Percentiles rank a stretch among this genome's conserved stretches.
Evolutionary conservation across 2,888 invertebrate genomes (phyloP).

Genomic region (Drosophila sordidula): DNA sequence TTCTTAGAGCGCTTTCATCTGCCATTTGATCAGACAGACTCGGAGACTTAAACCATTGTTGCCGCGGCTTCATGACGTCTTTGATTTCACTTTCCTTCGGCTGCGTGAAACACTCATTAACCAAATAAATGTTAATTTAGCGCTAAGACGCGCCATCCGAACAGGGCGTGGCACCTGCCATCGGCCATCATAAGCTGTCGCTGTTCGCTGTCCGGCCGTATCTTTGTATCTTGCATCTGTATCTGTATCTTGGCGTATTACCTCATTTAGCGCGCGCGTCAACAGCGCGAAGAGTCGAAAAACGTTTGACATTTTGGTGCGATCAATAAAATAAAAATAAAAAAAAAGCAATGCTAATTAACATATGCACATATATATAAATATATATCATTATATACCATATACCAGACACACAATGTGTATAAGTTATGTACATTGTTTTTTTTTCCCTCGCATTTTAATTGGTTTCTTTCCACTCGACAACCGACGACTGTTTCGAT

Average conservation of each 20-base stretch:
- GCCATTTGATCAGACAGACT: too few relatives aligned
- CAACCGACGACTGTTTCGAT: constrained; percentile 63
- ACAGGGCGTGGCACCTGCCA: constrained; percentile 54
- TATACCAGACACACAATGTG: constrained; percentile 23
- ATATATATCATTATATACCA: constrained; percentile 47
- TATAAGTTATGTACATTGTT: constrained; percentile 20
- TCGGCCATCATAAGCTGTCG: constrained; percentile 1
- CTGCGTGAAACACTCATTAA: constrained; percentile 56
- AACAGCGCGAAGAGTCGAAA: constrained; percentile 56
- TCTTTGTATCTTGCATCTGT: constrained; percentile 11
- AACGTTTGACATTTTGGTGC: constrained; percentile 80
- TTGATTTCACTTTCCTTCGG: constrained; percentile 57
- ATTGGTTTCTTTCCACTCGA: constrained; percentile 77
- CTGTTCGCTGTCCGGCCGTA: constrained; percentile 2
- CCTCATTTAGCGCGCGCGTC: constrained; percentile 66
- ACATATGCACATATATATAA: constrained; percentile 61
- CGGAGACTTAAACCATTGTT: too few relatives aligned
- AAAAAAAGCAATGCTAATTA: constrained; percentile 74
- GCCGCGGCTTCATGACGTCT: constrained; percentile 34
- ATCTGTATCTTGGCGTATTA: constrained; percentile 57
- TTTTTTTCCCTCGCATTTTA: constrained; percentile 62
- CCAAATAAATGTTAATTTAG: constrained; percentile 60
- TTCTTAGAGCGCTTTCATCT: too few relatives aligned
- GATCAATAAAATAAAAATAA: constrained; percentile 68
- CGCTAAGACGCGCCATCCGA: constrained; percentile 37